phyloP scores from a whole-genome alignment of 1,140 invertebrate species.

The Thaumetopoea pityocampa region DNA sequence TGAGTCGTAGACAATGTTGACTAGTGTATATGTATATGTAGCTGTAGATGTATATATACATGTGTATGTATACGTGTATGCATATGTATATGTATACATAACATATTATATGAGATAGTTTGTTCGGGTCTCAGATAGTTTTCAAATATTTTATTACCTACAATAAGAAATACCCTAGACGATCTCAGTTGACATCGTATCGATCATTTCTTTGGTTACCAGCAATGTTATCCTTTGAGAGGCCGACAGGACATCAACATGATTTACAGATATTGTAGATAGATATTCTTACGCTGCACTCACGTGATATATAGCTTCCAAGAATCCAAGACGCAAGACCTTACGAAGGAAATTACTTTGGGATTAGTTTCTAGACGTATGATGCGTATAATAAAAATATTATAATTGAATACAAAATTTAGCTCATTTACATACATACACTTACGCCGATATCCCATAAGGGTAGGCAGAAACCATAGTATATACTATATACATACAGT shows the following conservation, averaged over 20 bases:
- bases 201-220: too few relatives aligned
- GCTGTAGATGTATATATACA: too few relatives aligned
- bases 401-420: not conserved
- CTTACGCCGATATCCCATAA: too few relatives aligned
- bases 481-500: too few relatives aligned
- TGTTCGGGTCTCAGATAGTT: slow-evolving; percentile 58
- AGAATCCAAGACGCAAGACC: slow-evolving; percentile 22
- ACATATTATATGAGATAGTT: slow-evolving; percentile 55
- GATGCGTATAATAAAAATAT: slow-evolving; percentile 1
- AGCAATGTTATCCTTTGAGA: too few relatives aligned
- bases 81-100: slow-evolving; percentile 42
- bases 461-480: too few relatives aligned
- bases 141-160: too few relatives aligned
- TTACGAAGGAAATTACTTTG: slow-evolving; percentile 20
- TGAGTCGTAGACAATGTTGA: too few relatives aligned
- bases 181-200: too few relatives aligned
- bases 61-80: slow-evolving; percentile 10
- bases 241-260: slow-evolving; percentile 22
- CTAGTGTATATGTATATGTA: too few relatives aligned
- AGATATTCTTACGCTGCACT: slow-evolving; percentile 13
- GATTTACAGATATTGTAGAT: slow-evolving; percentile 55
- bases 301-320: slow-evolving; percentile 14
- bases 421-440: too few relatives aligned
- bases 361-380: slow-evolving; percentile 21
- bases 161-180: too few relatives aligned